Evolutionary conservation across 2,113 vertebrate genomes (phyloP).

Genomic region (Synchiropus splendidus): DNA sequence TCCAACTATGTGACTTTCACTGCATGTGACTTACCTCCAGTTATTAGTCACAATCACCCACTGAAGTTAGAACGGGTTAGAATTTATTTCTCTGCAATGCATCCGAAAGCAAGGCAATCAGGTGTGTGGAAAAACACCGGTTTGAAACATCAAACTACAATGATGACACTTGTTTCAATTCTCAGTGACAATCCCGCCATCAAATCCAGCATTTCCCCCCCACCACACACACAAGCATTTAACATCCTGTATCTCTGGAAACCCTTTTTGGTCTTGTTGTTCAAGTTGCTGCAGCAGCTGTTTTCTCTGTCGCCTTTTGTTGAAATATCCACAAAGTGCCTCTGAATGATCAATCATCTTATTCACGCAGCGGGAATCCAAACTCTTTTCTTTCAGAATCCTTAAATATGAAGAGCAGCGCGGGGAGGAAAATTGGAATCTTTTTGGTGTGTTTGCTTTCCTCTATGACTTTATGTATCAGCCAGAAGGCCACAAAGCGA

Average conservation of each 20-base stretch:
- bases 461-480: slow-evolving; percentile 59
- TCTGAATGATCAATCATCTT: slow-evolving; percentile 54
- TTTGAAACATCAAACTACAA: slow-evolving; percentile 47
- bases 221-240: slow-evolving; percentile 15
- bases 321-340: slow-evolving; percentile 44
- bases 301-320: slow-evolving; percentile 34
- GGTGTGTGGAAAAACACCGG: slow-evolving; percentile 4
- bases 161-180: slow-evolving; percentile 42
- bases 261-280: slow-evolving; percentile 30
- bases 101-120: no score
- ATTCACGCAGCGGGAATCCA: slow-evolving; percentile 43
- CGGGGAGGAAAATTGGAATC: slow-evolving; percentile 58
- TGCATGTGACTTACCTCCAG: no score
- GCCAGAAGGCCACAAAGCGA: slow-evolving; percentile 62
- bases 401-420: slow-evolving; percentile 48
- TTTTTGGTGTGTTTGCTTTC: slow-evolving; percentile 61
- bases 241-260: slow-evolving; percentile 19
- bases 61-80: no score
- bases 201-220: slow-evolving; percentile 24
- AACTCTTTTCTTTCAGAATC: slow-evolving; percentile 57
- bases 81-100: no score
- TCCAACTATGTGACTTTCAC: no score
- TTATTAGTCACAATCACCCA: no score
- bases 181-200: slow-evolving; percentile 44
- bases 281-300: slow-evolving; percentile 34